Conservation (phyloP, 2,113 vertebrate species). For the Cygnus atratus region DNA sequence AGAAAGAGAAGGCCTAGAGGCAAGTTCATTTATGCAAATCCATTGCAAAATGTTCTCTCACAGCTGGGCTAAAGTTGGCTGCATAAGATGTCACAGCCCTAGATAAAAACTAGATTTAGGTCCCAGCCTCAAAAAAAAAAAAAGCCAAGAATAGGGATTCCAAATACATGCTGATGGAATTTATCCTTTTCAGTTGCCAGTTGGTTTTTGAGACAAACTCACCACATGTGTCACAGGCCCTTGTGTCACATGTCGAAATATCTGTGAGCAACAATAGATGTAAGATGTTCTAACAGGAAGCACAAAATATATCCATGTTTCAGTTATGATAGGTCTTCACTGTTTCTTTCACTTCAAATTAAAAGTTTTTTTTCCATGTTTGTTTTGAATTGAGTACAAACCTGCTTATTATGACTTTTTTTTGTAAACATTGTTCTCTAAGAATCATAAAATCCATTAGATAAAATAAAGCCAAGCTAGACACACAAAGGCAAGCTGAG, state of each 20-base stretch:
- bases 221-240: background rate
- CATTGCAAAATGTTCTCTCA: slow-evolving; percentile 5
- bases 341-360: background rate
- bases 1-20: background rate
- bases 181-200: background rate
- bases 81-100: background rate
- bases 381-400: background rate
- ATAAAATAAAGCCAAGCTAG: background rate
- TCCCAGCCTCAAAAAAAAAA: background rate
- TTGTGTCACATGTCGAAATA: background rate
- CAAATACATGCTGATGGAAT: background rate
- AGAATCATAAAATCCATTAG: background rate
- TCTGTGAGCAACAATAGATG: background rate
- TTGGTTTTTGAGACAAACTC: background rate
- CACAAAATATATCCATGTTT: background rate
- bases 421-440: background rate
- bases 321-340: background rate
- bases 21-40: slow-evolving; percentile 32
- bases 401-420: background rate
- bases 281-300: background rate
- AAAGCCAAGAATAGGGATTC: background rate
- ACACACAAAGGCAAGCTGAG: background rate
- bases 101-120: background rate
- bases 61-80: background rate
- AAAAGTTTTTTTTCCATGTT: background rate